phyloP scores from a whole-genome alignment of 2,888 invertebrate species.

The Callimorpha dominula region DNA sequence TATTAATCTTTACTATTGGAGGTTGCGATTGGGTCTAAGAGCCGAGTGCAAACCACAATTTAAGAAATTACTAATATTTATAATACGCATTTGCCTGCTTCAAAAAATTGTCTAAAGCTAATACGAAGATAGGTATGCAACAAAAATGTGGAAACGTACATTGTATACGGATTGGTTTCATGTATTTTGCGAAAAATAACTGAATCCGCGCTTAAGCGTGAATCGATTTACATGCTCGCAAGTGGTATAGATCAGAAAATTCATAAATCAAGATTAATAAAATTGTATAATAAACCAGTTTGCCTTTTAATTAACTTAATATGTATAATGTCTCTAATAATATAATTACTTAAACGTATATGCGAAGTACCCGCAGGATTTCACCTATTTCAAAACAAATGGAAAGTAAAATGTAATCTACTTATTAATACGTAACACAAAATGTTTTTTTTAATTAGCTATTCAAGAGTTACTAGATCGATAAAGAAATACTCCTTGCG shows the following conservation, averaged over 20 bases:
- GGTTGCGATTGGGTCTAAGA: neutral
- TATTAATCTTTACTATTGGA: neutral
- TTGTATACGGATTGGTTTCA: neutral
- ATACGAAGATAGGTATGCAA: neutral
- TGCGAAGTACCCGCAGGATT: too few relatives aligned
- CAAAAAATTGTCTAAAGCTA: neutral
- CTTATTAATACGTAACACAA: too few relatives aligned
- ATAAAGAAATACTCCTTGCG: too few relatives aligned
- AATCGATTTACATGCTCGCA: neutral
- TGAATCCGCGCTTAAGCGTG: neutral
- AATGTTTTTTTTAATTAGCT: too few relatives aligned
- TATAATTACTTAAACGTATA: too few relatives aligned
- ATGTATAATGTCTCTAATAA: neutral
- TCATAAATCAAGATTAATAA: conserved; percentile 7
- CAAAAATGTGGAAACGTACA: too few relatives aligned
- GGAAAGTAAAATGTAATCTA: too few relatives aligned
- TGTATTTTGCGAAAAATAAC: neutral
- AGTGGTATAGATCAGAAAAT: neutral
- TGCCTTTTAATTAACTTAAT: conserved; percentile 5
- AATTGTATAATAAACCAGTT: conserved; percentile 1
- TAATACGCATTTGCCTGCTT: neutral
- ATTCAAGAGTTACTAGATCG: too few relatives aligned
- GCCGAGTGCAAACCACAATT: neutral
- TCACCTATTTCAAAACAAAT: too few relatives aligned
- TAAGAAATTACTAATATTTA: too few relatives aligned